A percentile compares a stretch with the other conserved stretches of the same genome.
Conservation (phyloP, 2,888 invertebrate species). For the Acanthosepion lycidas region DNA sequence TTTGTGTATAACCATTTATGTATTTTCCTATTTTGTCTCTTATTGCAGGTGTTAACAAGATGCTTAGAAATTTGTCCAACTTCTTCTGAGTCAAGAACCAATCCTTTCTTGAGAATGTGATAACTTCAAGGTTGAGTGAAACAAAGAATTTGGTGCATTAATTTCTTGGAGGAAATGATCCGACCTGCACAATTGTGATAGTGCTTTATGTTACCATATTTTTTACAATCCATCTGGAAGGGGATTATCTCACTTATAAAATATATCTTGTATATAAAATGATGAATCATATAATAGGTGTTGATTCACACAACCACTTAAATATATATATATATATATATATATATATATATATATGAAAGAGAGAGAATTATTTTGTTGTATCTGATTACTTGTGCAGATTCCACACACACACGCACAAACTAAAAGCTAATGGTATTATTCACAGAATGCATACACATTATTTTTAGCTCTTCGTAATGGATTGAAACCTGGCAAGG, state of each 20-base stretch:
- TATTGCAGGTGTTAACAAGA: neutral
- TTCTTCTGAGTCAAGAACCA: neutral
- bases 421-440: no score
- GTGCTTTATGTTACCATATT: neutral
- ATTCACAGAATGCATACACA: no score
- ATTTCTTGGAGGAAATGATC: neutral
- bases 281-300: neutral
- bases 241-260: neutral
- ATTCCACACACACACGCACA: no score
- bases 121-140: neutral
- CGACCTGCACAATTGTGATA: neutral
- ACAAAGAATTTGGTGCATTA: neutral
- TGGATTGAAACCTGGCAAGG: no score
- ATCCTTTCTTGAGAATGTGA: slow-evolving; percentile 33
- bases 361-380: no score
- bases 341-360: no score
- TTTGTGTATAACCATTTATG: neutral
- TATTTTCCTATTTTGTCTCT: neutral
- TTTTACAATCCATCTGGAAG: neutral
- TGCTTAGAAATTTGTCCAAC: neutral
- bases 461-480: no score
- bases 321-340: no score
- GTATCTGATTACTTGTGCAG: no score
- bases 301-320: neutral
- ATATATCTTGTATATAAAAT: no score